A percentile compares a stretch with the other conserved stretches of the same genome.
Evolutionary conservation across 2,113 vertebrate species (phyloP).

Genomic region (human (Homo sapiens)): GRCh38 chr17:64342501-64343000

Average conservation of each 20-base stretch:
- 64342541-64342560: not conserved
- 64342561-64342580: not conserved
- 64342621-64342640: not conserved
- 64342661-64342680: not conserved
- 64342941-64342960: not conserved
- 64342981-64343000: not conserved
- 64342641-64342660: not conserved
- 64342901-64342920: not conserved
- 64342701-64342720: no score
- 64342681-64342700: not conserved
- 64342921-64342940: not conserved
- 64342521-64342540: not conserved
- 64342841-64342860: no score
- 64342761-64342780: not conserved
- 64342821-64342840: not conserved
- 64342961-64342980: not conserved
- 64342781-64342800: not conserved
- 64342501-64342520: not conserved
- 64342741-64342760: not conserved
- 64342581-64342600: rapidly evolving
- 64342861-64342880: not conserved
- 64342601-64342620: no score
- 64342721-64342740: not conserved
- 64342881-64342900: not conserved
- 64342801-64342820: not conserved